Conservation (phyloP, 2,113 vertebrate genomes). For the Cranoglanis bouderius region DNA sequence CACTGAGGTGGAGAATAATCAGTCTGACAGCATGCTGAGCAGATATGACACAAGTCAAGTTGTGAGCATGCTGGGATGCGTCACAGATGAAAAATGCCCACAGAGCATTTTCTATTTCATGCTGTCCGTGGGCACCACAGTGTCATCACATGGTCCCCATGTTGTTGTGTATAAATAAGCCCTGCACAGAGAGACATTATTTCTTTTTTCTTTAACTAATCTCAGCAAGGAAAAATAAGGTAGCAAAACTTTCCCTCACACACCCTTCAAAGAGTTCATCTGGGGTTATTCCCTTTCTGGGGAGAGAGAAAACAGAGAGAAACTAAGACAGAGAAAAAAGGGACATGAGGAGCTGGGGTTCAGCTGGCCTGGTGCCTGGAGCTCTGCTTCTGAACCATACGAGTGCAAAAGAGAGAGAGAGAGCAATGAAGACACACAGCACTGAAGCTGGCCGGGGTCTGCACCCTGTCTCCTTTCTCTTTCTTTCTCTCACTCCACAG, state of each 20-base stretch:
- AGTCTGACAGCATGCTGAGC: slow-evolving; percentile 61
- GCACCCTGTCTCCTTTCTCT: background rate
- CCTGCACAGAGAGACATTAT: slow-evolving; percentile 57
- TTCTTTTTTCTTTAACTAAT: slow-evolving; percentile 58
- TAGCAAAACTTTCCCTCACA: slow-evolving; percentile 40
- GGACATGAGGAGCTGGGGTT: slow-evolving; percentile 18
- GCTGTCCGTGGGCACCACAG: slow-evolving; percentile 61
- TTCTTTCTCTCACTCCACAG: background rate
- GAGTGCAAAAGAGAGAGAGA: slow-evolving; percentile 18
- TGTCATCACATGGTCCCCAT: slow-evolving; percentile 50
- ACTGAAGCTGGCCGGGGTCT: background rate
- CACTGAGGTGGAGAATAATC: slow-evolving; percentile 62
- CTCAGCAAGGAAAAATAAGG: slow-evolving; percentile 30
- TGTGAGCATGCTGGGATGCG: slow-evolving; percentile 58
- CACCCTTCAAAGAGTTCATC: slow-evolving; percentile 28
- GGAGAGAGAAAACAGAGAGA: slow-evolving; percentile 7
- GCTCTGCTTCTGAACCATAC: slow-evolving; percentile 37
- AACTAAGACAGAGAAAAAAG: background rate
- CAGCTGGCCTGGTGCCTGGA: slow-evolving; percentile 38
- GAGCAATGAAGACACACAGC: background rate
- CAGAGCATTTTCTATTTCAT: slow-evolving; percentile 63
- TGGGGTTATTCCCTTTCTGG: slow-evolving; percentile 37
- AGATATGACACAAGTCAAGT: slow-evolving; percentile 65
- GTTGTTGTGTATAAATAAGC: slow-evolving; percentile 62
- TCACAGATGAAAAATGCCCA: slow-evolving; percentile 67